Evolutionary conservation across 2,113 vertebrate genomes (phyloP).

Genomic region (Apodemus speciosus): DNA sequence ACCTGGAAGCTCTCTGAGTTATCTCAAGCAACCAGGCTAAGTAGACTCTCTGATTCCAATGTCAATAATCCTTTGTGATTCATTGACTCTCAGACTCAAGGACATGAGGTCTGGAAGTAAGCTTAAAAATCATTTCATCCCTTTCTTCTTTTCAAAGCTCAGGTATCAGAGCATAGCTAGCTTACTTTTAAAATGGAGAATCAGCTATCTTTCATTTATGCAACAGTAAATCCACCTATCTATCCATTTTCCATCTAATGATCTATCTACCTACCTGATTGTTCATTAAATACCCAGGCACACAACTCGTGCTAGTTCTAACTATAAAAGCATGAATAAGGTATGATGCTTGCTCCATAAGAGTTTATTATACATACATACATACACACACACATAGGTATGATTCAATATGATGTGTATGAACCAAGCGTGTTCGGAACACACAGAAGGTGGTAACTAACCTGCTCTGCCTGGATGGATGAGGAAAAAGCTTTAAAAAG

Average conservation of each 20-base stretch:
- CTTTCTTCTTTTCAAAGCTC: slow-evolving; percentile 3
- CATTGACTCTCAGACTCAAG: neutral
- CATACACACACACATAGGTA: neutral
- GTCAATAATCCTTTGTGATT: neutral
- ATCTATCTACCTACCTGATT: neutral
- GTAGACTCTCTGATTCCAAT: slow-evolving; percentile 42
- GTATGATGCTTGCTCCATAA: neutral
- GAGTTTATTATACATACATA: neutral
- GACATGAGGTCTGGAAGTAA: slow-evolving; percentile 5
- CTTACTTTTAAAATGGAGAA: slow-evolving; percentile 7
- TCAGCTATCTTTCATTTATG: neutral
- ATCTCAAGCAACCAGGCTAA: neutral
- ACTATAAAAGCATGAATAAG: slow-evolving; percentile 22
- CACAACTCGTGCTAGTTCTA: neutral
- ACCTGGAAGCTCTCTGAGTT: neutral
- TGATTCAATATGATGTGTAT: slow-evolving; percentile 11
- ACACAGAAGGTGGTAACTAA: slow-evolving; percentile 37
- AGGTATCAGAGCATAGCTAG: neutral
- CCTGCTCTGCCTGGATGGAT: neutral
- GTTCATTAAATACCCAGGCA: neutral
- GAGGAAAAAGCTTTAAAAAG: slow-evolving; percentile 19
- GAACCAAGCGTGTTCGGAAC: slow-evolving; percentile 1
- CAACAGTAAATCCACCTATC: neutral
- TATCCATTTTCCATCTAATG: neutral
- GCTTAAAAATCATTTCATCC: slow-evolving; percentile 31